Base-by-base conservation (phyloP, 1,140 invertebrate genomes). In the Habropoda laboriosa region DNA sequence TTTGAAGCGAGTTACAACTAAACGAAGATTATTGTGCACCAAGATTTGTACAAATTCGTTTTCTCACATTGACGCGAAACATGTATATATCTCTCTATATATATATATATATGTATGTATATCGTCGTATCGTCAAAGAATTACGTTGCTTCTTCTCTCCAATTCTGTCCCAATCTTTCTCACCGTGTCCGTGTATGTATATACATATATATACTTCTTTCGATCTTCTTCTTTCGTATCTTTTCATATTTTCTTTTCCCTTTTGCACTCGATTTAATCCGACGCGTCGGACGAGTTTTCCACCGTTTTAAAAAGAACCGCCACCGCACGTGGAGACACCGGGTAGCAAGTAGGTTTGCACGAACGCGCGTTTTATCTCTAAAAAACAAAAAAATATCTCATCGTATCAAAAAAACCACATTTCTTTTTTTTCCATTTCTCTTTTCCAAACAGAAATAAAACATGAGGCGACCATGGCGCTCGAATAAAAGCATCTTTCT, bases 1-100 rank as follows among this genome's bases (percentile, higher is more conserved):
- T 83, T 83, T 64, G 61, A 79, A 82, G 81, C 82, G 53, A 85
- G 40, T 85, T 79, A 74, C 68, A 71, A 82, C 67, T 78, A 68
- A 85, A 81, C 79, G 32, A 77, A 60, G 83, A 86, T 86, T 81
- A 86, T 82, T 86, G 83, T 86, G 82, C 83, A 85, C 58, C 70
- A 82, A 77, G 51, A 32, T 86, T 85, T 85, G 70, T 86, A 85
- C 83, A 85, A 73, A 71, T 68, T 61, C 53, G 10, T 57, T 16
- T 49, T 58, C 42, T 57, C 8, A 4, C 66, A 24, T 60, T n/a
- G n/a, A 71, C 45, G 18, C 40, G 10, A 42, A n/a, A 30, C 21
- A 35, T 32, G 42, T 27, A 73, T 35, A 40, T 47, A 47, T 49
- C 32, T 24, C 51, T 8, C n/a, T 53, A n/a, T n/a, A n/a, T n/a